A percentile compares a stretch with the other conserved stretches of the same genome.
These are phyloP conservation scores for Panulirus ornatus DNA, from an alignment of 1,140 invertebrate species.

Conservation along the genomic window DNA sequence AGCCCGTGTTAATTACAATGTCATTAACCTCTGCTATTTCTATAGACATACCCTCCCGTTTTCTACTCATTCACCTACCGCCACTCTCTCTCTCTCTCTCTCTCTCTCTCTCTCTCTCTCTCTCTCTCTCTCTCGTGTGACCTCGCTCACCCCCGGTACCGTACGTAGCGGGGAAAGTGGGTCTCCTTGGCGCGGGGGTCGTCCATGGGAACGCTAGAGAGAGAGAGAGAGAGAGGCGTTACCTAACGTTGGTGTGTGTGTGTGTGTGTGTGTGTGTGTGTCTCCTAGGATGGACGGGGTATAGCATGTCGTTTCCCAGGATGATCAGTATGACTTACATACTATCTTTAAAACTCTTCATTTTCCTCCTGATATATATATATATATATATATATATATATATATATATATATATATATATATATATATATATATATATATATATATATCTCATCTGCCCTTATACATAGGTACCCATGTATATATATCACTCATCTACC, in stretches of 20 bases:
- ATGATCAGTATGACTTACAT: neutral
- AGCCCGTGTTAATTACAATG: too few species aligned
- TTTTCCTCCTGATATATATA: neutral
- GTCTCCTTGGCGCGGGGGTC: neutral
- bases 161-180: neutral
- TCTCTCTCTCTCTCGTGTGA: neutral
- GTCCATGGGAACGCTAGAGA: neutral
- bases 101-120: neutral
- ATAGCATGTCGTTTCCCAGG: neutral
- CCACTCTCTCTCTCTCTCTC: neutral
- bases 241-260: neutral
- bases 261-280: constrained; percentile 11
- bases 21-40: too few species aligned
- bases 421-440: neutral
- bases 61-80: neutral
- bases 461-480: neutral
- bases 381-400: neutral
- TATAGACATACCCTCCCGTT: neutral
- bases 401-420: neutral
- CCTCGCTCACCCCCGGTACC: neutral
- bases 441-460: neutral
- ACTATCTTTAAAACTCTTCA: neutral
- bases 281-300: neutral
- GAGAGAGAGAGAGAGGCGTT: neutral
- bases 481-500: too few species aligned